These are phyloP conservation scores for Podocnemis expansa DNA, from an alignment of 2,113 vertebrate genomes.

Conservation along the genomic window DNA sequence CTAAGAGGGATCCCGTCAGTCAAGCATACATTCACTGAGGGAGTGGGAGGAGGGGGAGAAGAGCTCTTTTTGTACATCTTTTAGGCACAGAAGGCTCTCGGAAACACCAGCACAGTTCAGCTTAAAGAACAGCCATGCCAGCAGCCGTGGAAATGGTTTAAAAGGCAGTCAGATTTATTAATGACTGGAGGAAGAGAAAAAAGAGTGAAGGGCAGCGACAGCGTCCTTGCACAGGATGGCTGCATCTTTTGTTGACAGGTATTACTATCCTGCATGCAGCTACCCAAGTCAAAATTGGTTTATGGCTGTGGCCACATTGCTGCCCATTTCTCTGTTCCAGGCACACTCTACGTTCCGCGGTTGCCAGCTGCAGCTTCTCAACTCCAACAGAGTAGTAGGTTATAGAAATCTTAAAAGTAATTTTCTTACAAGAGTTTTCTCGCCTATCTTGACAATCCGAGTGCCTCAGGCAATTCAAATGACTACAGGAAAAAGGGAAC, in stretches of 20 bases:
- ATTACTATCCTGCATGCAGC: slow-evolving; percentile 11
- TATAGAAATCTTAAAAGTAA: accelerated
- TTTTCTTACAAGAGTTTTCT: accelerated
- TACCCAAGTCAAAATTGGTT: background rate
- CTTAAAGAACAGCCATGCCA: slow-evolving; percentile 31
- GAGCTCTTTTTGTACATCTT: background rate
- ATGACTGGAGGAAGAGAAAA: slow-evolving; percentile 13
- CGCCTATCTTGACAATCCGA: background rate
- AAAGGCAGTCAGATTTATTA: slow-evolving; percentile 43
- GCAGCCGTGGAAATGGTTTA: background rate
- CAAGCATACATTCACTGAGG: slow-evolving; percentile 15
- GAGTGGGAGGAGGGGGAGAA: background rate
- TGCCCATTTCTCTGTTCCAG: no score
- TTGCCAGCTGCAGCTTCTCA: background rate
- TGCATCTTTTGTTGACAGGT: background rate
- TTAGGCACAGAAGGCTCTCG: background rate
- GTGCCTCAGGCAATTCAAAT: background rate
- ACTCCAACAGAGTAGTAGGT: background rate
- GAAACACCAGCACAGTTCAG: slow-evolving; percentile 12
- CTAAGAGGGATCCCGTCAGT: slow-evolving; percentile 1
- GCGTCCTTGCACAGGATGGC: background rate
- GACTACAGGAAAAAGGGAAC: background rate
- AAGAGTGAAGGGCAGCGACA: slow-evolving; percentile 27
- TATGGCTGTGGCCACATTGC: no score
- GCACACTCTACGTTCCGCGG: background rate